A percentile compares a stretch with the other conserved stretches of the same genome.
Evolutionary conservation across 2,113 vertebrate species (phyloP).

Genomic region (Scomber japonicus): DNA sequence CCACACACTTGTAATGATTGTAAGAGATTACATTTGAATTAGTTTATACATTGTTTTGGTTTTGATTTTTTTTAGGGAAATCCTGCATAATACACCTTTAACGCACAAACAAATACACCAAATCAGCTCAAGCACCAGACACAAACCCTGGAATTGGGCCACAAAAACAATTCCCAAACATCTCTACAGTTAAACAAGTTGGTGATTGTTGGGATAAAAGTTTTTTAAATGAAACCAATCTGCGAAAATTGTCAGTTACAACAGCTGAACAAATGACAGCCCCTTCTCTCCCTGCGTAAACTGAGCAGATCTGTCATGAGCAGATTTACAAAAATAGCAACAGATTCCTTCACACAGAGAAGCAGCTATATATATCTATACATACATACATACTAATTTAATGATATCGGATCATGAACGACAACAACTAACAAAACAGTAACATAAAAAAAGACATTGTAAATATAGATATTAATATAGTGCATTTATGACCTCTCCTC

Average conservation of each 20-base stretch:
- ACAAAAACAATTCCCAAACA: slow-evolving; percentile 56
- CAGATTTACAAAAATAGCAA: slow-evolving; percentile 39
- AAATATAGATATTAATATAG: slow-evolving; percentile 70
- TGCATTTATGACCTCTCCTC: slow-evolving; percentile 69
- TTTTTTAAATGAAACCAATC: slow-evolving; percentile 63
- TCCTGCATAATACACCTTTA: too few relatives aligned
- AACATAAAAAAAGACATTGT: slow-evolving; percentile 71
- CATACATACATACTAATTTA: slow-evolving; percentile 54
- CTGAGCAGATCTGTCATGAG: slow-evolving; percentile 18
- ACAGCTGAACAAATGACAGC: slow-evolving; percentile 60
- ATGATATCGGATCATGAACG: slow-evolving; percentile 56
- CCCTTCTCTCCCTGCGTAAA: slow-evolving; percentile 32
- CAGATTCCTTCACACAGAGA: slow-evolving; percentile 24
- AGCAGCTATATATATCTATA: slow-evolving; percentile 8
- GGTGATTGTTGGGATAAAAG: slow-evolving; percentile 51
- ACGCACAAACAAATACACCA: not conserved
- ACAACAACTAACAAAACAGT: slow-evolving; percentile 64
- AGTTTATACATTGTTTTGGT: too few relatives aligned
- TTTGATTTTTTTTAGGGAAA: too few relatives aligned
- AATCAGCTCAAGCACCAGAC: slow-evolving; percentile 15
- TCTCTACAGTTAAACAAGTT: slow-evolving; percentile 55
- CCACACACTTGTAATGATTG: too few relatives aligned
- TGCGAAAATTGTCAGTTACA: slow-evolving; percentile 53
- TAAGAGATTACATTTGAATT: too few relatives aligned
- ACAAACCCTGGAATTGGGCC: slow-evolving; percentile 44